These are phyloP conservation scores for Microctenopoma steveboyesi DNA, from an alignment of 2,797 vertebrate genomes.

Conservation along the genomic window DNA sequence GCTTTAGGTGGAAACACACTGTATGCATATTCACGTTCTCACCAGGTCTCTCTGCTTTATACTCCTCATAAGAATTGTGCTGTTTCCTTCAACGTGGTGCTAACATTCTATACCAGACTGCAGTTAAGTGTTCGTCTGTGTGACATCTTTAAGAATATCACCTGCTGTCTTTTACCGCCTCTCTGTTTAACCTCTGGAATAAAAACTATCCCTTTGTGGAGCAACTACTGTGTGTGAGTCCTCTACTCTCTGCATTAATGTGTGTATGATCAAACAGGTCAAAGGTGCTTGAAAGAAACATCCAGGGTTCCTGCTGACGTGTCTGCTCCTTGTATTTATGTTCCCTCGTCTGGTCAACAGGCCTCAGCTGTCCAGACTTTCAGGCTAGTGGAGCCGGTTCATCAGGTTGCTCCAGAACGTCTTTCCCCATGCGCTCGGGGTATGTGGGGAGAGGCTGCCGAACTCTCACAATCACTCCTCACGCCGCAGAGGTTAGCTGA, in stretches of 20 bases:
- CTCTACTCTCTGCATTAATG: slow-evolving; percentile 48
- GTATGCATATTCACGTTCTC: slow-evolving; percentile 58
- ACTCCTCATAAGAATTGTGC: slow-evolving; percentile 54
- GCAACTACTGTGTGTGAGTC: slow-evolving; percentile 58
- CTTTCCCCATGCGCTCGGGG: slow-evolving; percentile 54
- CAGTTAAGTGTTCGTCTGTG: slow-evolving; percentile 63
- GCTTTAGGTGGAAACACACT: slow-evolving; percentile 37
- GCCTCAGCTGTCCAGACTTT: slow-evolving; percentile 77
- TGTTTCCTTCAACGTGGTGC: slow-evolving; percentile 69
- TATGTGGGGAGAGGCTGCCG: slow-evolving; percentile 57
- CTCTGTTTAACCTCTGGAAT: slow-evolving; percentile 74
- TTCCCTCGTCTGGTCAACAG: slow-evolving; percentile 71
- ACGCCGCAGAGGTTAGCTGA: slow-evolving; percentile 64
- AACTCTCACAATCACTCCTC: slow-evolving; percentile 36
- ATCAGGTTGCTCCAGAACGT: slow-evolving; percentile 54
- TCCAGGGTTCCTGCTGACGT: slow-evolving; percentile 8
- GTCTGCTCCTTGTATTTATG: slow-evolving; percentile 25
- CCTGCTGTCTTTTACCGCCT: slow-evolving; percentile 67
- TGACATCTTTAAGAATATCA: slow-evolving; percentile 47
- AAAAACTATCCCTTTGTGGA: slow-evolving; percentile 71
- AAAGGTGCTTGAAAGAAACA: background rate
- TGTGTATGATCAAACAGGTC: background rate
- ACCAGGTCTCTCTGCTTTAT: slow-evolving; percentile 41
- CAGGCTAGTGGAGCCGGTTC: slow-evolving; percentile 52
- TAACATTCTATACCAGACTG: slow-evolving; percentile 55